Evolutionary conservation across 2,797 vertebrate genomes (phyloP).

Genomic region (Poecilia picta): DNA sequence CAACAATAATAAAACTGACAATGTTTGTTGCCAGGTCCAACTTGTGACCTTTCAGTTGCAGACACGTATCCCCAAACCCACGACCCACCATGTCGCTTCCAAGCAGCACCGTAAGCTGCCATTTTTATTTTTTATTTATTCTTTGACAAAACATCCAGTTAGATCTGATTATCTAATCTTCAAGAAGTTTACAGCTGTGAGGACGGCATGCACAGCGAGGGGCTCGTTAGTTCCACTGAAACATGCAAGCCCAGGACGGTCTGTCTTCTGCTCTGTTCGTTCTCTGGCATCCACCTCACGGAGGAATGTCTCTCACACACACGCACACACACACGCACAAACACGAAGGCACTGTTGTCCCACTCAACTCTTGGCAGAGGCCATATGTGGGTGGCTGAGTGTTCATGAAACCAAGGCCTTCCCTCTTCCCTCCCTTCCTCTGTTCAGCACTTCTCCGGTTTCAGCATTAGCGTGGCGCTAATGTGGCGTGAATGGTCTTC

Average conservation of each 20-base stretch:
- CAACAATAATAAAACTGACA: slow-evolving; percentile 3
- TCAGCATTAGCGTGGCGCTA: slow-evolving; percentile 57
- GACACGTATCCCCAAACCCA: slow-evolving; percentile 31
- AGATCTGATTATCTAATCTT: slow-evolving; percentile 51
- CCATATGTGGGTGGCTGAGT: slow-evolving; percentile 76
- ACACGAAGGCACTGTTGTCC: slow-evolving; percentile 49
- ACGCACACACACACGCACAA: slow-evolving; percentile 26
- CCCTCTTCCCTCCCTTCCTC: slow-evolving; percentile 44
- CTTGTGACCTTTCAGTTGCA: slow-evolving; percentile 35
- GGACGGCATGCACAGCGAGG: slow-evolving; percentile 49
- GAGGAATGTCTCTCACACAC: slow-evolving; percentile 68
- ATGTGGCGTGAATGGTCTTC: slow-evolving; percentile 61
- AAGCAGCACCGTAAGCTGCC: slow-evolving; percentile 27
- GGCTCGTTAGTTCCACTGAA: slow-evolving; percentile 63
- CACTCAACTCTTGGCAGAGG: slow-evolving; percentile 67
- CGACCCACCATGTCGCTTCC: slow-evolving; percentile 11
- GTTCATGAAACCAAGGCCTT: slow-evolving; percentile 74
- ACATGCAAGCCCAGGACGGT: slow-evolving; percentile 68
- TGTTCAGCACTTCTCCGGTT: slow-evolving; percentile 67
- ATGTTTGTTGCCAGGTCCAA: slow-evolving; percentile 23
- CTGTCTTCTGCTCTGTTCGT: slow-evolving; percentile 64
- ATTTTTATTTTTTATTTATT: slow-evolving; percentile 25
- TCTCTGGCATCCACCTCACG: slow-evolving; percentile 68
- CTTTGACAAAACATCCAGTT: slow-evolving; percentile 55
- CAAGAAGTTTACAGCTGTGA: slow-evolving; percentile 62